Base-by-base conservation (phyloP, 2,113 vertebrate genomes). In the Macquaria australasica region DNA sequence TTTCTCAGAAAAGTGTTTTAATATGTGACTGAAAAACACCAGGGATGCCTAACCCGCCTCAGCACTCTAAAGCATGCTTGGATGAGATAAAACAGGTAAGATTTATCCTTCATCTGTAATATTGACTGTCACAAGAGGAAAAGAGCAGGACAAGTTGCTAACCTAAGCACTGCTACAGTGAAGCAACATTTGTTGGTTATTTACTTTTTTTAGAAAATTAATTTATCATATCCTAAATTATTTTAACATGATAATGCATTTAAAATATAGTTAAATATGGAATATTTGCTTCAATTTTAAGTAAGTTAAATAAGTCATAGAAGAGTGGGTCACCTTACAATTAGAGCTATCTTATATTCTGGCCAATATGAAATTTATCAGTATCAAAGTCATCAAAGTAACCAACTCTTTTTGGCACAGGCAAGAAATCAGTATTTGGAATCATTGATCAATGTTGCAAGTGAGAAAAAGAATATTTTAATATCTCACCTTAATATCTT, bases 401-500 rank as follows among this genome's bases (percentile, higher is more conserved):
- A 63, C 0, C 7, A 39, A 55, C 8, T 39, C 0, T 10, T 62
- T 50, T 39, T 48, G 4, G 8, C 23, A 51, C 23, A 34, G 37
- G 37, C 23, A 48, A 51, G 0, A 45, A 50, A 48, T 76, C 15
- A 63, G 15, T 50, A 6, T n/a, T 56, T 20, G 10, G n/a, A 60
- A 69, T 79, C n/a, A 59, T 0, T 56, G 5, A 73, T 67, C 31
- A 28, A 6, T 15, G 39, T 56, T 39, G 15, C 21, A 70, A 28
- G 1, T 7, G 59, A 89, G 23, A 43, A n/a, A n/a, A n/a, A 70
- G 41, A 58, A 64, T 74, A 89, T 50, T 41, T 45, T 8, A n/a
- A 43, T 8, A 34, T 75, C 96, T 97, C 93, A 97, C 97, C 97
- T 98, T 39, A 98, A 87, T 83, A 95, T 96, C 93, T 92, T 97